Evolutionary conservation across 2,113 vertebrate species (phyloP), one percentile per base, ranked within the genome.

Genomic region (Tragelaphus strepsiceros): DNA sequence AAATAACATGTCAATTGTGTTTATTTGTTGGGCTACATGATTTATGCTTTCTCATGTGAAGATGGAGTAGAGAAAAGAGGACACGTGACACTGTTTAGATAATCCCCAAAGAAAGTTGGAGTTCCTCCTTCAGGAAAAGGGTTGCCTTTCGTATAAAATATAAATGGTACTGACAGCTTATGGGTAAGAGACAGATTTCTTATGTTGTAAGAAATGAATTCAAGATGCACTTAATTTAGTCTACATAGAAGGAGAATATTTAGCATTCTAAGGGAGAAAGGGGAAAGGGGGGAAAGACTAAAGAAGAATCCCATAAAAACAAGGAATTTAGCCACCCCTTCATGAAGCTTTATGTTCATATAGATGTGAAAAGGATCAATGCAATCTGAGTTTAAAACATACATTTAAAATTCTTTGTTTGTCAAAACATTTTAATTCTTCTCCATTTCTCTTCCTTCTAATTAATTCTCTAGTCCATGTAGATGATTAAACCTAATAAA

Each of bases 1-100:
- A 98, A 99, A 98, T 97, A 98, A 98, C 98, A 97, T 97, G 98
- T 98, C 98, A 98, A 97, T 98, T 91, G 98, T 99, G 98, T 99
- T 99, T 99, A 99, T 98, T 99, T 98, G 98, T 96, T 97, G 94
- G 96, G 96, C 92, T 81, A 93, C 19, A 51, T 98, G 99, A 99
- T 99, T 99, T 98, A 99, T 98, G 97, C 96, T 98, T 98, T 98
- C 97, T 98, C 97, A 95, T 97, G 98, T 98, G 97, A 96, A 98
- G 98, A 98, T 94, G 98, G 95, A 93, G 94, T 96, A 97, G 97
- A 97, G 98, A 83, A 97, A 97, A 96, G 12, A 95, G 94, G 59
- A 98, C 98, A 97, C 51, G 6, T 98, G 98, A 97, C 96, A 90
- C 93, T 99, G 98, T 99, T 98, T 99, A 98, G 98, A 98, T 98